phyloP scores from a whole-genome alignment of 2,888 invertebrate species.

The Sarcophaga carnaria region DNA sequence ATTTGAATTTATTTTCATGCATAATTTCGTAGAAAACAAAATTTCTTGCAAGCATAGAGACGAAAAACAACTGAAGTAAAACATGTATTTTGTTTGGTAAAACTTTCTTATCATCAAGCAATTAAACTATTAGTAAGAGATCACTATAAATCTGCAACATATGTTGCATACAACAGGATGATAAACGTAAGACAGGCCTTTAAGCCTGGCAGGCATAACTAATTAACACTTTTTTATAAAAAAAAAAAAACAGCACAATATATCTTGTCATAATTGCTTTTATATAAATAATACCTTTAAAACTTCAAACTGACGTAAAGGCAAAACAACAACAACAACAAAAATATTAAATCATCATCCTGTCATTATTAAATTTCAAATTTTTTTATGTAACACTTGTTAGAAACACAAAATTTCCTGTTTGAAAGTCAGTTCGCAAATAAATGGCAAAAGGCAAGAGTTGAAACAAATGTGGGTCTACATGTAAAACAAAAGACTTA shows the following conservation, averaged over 20 bases:
- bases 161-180: not conserved
- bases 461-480: not conserved
- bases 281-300: too few relatives aligned
- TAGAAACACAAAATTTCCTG: constrained; percentile 46
- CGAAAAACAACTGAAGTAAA: not conserved
- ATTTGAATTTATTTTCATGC: constrained; percentile 13
- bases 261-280: too few relatives aligned
- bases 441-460: not conserved
- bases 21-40: not conserved
- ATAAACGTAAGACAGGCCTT: not conserved
- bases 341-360: constrained; percentile 60
- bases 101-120: constrained; percentile 54
- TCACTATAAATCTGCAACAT: constrained; percentile 22
- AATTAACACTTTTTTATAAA: constrained; percentile 5
- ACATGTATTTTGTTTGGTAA: not conserved
- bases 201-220: constrained; percentile 15
- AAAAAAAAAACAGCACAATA: not conserved
- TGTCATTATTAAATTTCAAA: constrained; percentile 47
- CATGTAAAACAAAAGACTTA: not conserved
- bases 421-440: constrained; percentile 32
- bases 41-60: too few relatives aligned
- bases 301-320: not conserved
- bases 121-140: constrained; percentile 64
- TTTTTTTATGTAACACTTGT: constrained; percentile 43
- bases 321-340: not conserved